Base-by-base conservation (phyloP, 2,113 vertebrate species). In the Acrocephalus arundinaceus region DNA sequence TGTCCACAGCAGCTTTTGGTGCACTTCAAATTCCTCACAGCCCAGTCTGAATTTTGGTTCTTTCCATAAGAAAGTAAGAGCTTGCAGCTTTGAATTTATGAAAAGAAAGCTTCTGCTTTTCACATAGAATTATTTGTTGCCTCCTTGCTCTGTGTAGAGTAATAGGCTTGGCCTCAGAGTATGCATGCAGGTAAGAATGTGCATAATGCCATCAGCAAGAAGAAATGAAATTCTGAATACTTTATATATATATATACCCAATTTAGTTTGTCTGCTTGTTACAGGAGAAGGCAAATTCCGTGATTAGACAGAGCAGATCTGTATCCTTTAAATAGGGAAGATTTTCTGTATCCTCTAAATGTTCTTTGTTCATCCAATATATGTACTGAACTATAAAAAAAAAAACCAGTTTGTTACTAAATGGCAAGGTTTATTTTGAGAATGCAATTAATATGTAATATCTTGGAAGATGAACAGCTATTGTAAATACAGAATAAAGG, bases 391-490 rank as follows among this genome's bases (percentile, higher is more conserved):
- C 51, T 92, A 27, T 70, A 80, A 23, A 76, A 90, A 90, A 85
- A 37, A 0, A 1, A 6, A 41, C 43, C 48, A 2, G 3, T 83
- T 83, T 84, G 35, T 81, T 94, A 93, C 86, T 88, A 80, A 97
- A 95, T 67, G 43, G 79, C 39, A 95, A 93, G 59, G 51, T 94
- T 95, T 96, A 91, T 94, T 95, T 95, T 94, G 55, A 85, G 72
- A 93, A 94, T 77, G 59, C 33, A 94, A 39, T 85, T 81, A 88
- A 31, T 88, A 80, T 46, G 82, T 43, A 86, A 70, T 79, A 90
- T 4, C 55, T 86, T 71, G 59, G 46, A 93, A 88, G 83, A 88
- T 88, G 63, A 94, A 93, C 67, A 88, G 31, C 92, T 93, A 74
- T 17, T 65, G 51, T 45, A 90, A 88, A 91, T 91, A 96, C 65